These are phyloP conservation scores for Cyprinodon brontotheroides DNA, from an alignment of 2,113 vertebrate genomes.

Conservation along the genomic window DNA sequence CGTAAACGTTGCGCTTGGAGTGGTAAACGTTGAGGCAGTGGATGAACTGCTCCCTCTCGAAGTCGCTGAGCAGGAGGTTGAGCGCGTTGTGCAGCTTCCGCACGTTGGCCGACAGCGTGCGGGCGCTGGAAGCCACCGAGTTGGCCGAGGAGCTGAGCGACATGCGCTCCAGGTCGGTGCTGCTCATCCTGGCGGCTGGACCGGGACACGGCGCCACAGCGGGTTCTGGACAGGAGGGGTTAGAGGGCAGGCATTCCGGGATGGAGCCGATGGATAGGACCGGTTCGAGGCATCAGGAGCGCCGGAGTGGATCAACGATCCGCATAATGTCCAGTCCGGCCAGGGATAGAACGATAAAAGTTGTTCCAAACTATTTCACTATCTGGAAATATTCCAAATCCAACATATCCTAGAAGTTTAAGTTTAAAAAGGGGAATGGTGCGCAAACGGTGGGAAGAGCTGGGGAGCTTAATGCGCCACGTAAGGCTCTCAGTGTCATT, in stretches of 20 bases:
- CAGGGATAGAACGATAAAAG: not conserved
- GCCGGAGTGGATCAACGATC: slow-evolving; percentile 21
- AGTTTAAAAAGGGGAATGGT: not conserved
- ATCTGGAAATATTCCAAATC: not conserved
- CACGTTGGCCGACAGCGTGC: slow-evolving; percentile 92
- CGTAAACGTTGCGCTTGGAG: slow-evolving; percentile 94
- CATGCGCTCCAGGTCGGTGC: slow-evolving; percentile 87
- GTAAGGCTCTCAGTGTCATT: slow-evolving; percentile 43
- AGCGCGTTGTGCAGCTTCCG: slow-evolving; percentile 93
- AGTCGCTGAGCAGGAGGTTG: slow-evolving; percentile 89
- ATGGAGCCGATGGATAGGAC: slow-evolving; percentile 37
- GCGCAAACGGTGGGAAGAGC: not conserved
- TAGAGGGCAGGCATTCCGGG: slow-evolving; percentile 47
- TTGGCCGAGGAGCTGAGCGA: slow-evolving; percentile 88
- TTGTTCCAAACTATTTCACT: slow-evolving; percentile 9
- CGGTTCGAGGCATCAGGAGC: slow-evolving; percentile 52
- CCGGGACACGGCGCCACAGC: slow-evolving; percentile 59
- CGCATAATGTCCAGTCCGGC: slow-evolving; percentile 34
- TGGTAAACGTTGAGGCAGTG: slow-evolving; percentile 96
- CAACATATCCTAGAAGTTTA: not conserved
- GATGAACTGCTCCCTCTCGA: slow-evolving; percentile 93
- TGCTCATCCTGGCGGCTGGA: slow-evolving; percentile 83
- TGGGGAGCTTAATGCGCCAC: slow-evolving; percentile 38
- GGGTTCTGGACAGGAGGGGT: slow-evolving; percentile 20
- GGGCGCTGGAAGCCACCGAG: slow-evolving; percentile 84